phyloP scores from a whole-genome alignment of 2,113 vertebrate genomes.

The Pycnonotus jocosus region DNA sequence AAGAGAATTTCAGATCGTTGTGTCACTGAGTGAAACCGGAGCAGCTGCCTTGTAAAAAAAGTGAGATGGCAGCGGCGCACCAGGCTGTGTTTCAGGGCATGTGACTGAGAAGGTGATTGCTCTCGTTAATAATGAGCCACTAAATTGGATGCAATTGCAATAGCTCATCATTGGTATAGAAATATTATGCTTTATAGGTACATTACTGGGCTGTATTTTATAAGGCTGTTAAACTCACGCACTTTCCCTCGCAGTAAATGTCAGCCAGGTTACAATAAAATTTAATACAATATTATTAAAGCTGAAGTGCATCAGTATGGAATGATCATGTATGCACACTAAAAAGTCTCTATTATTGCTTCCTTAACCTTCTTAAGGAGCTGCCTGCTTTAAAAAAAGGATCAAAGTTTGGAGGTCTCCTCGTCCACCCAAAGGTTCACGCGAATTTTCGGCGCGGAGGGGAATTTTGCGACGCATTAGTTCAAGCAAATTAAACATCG shows the following conservation, averaged over 20 bases:
- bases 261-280: slow-evolving; percentile 57
- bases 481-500: slow-evolving; percentile 58
- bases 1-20: not conserved
- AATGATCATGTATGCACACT: slow-evolving; percentile 45
- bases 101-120: slow-evolving; percentile 53
- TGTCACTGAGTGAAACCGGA: not conserved
- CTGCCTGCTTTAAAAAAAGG: slow-evolving; percentile 27
- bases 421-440: slow-evolving; percentile 27
- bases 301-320: slow-evolving; percentile 52
- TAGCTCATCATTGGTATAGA: slow-evolving; percentile 52
- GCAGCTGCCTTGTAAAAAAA: slow-evolving; percentile 44
- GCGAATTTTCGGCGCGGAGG: not conserved
- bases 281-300: slow-evolving; percentile 62
- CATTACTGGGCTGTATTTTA: slow-evolving; percentile 60
- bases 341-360: slow-evolving; percentile 47
- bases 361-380: slow-evolving; percentile 59
- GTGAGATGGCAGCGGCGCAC: not conserved
- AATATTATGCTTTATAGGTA: slow-evolving; percentile 60
- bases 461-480: slow-evolving; percentile 47
- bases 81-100: not conserved
- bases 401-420: slow-evolving; percentile 46
- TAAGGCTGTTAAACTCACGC: slow-evolving; percentile 45
- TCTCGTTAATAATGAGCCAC: slow-evolving; percentile 46
- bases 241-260: slow-evolving; percentile 53
- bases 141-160: slow-evolving; percentile 61